Evolutionary conservation across 1,140 invertebrate species (phyloP).

Genomic region (Caenorhabditis remanei): DNA sequence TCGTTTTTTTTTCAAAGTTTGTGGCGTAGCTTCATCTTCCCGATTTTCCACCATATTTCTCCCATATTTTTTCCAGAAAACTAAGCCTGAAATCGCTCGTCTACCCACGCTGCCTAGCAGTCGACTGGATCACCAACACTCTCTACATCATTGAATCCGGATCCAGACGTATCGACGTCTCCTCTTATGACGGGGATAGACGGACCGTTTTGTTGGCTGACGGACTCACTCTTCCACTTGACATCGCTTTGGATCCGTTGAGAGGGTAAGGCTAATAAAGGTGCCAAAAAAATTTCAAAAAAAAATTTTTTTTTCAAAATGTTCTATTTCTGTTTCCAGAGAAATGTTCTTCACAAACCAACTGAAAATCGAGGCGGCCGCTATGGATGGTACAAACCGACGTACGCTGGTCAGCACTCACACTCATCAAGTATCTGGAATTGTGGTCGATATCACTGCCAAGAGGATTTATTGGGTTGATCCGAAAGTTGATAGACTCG

Average conservation of each 20-base stretch:
- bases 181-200: constrained; percentile 87
- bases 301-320: too few relatives aligned
- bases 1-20: too few relatives aligned
- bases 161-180: constrained; percentile 91
- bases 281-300: too few relatives aligned
- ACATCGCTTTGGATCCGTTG: constrained; percentile 91
- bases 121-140: constrained; percentile 97
- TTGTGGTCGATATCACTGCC: constrained; percentile 72
- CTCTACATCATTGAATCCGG: constrained; percentile 93
- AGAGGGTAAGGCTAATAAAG: constrained; percentile 82
- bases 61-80: constrained; percentile 81
- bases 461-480: constrained; percentile 82
- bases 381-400: constrained; percentile 75
- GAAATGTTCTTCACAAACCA: constrained; percentile 78
- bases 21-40: too few relatives aligned
- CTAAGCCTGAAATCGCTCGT: constrained; percentile 86
- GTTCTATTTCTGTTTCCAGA: constrained; percentile 68
- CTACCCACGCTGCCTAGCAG: constrained; percentile 87
- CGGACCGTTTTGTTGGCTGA: constrained; percentile 91
- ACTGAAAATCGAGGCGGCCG: constrained; percentile 73
- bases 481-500: constrained; percentile 78
- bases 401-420: constrained; percentile 73
- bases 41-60: too few relatives aligned
- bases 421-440: constrained; percentile 77
- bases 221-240: constrained; percentile 90